Evolutionary conservation across 2,113 vertebrate species (phyloP).

Genomic region (Mobula birostris): DNA sequence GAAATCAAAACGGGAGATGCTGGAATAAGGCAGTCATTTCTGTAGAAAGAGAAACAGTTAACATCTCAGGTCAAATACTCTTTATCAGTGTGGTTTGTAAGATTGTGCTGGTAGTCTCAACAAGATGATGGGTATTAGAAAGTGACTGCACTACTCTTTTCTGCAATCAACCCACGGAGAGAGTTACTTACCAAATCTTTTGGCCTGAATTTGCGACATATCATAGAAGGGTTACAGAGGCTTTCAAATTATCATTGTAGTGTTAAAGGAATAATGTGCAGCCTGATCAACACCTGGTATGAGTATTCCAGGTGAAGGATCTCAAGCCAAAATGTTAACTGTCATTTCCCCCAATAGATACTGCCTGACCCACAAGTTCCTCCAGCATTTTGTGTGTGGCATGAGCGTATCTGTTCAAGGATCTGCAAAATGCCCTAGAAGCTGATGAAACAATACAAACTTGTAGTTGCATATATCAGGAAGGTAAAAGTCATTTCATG

Average conservation of each 20-base stretch:
- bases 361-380: no score
- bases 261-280: background rate
- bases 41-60: no score
- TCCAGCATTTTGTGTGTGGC: background rate
- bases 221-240: background rate
- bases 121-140: background rate
- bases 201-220: background rate
- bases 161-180: background rate
- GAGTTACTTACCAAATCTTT: background rate
- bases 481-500: background rate
- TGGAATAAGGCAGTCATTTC: no score
- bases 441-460: background rate
- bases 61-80: no score
- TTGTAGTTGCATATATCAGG: background rate
- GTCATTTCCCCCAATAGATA: no score
- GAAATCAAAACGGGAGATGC: no score
- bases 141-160: no score
- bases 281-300: no score
- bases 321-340: no score
- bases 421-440: background rate
- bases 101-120: background rate
- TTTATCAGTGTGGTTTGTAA: background rate
- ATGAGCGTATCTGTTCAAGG: background rate
- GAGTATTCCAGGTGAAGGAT: no score
- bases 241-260: background rate